These are phyloP conservation scores for Scolopax mira DNA, from an alignment of 2,113 vertebrate species.

Conservation along the genomic window DNA sequence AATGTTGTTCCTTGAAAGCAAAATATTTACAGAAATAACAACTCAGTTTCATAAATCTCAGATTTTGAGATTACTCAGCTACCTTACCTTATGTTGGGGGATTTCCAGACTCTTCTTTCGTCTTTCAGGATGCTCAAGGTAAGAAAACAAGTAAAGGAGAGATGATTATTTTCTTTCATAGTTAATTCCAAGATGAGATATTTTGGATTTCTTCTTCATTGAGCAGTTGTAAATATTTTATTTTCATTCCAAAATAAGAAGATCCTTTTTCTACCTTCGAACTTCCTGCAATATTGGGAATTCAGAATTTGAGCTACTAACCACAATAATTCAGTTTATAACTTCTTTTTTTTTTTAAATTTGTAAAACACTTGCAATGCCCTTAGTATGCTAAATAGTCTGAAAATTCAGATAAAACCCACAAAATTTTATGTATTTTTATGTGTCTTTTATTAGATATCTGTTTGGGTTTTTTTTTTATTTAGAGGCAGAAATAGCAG, in stretches of 20 bases:
- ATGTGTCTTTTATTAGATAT: neutral
- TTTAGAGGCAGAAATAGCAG: neutral
- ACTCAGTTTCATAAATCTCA: neutral
- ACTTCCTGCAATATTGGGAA: neutral
- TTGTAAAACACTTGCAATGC: neutral
- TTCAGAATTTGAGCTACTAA: neutral
- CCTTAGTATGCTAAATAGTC: neutral
- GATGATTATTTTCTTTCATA: neutral
- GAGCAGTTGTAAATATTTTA: neutral
- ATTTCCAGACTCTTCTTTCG: neutral
- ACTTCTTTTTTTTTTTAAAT: neutral
- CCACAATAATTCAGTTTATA: neutral
- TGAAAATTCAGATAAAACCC: neutral
- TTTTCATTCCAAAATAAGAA: neutral
- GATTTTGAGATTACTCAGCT: neutral
- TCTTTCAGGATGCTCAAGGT: neutral
- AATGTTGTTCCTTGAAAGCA: neutral
- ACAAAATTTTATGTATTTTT: neutral
- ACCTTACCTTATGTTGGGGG: neutral
- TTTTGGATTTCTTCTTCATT: neutral
- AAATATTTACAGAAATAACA: neutral
- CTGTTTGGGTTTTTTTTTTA: neutral
- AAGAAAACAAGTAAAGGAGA: neutral
- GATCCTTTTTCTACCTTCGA: neutral
- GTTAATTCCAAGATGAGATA: neutral